Percentiles rank a stretch among this genome's conserved stretches.
These are phyloP conservation scores for Trimorus sp. DNA, from an alignment of 2,888 invertebrate species.

Conservation along the genomic window DNA sequence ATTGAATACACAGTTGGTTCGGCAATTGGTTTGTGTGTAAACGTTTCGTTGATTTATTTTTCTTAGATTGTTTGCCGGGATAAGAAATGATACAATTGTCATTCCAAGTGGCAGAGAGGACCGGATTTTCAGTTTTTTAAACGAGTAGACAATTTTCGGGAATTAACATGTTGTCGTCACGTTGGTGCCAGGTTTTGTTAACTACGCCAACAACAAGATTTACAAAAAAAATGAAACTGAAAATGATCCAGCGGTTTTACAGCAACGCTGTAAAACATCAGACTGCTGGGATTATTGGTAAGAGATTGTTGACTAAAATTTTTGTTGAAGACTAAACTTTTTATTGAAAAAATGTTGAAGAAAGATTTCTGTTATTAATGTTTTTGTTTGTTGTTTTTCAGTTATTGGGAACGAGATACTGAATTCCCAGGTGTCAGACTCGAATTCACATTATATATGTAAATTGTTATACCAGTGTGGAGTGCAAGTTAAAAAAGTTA, in stretches of 20 bases:
- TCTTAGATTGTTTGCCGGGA: too few species aligned
- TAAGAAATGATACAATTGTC: too few species aligned
- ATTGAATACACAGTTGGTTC: too few species aligned
- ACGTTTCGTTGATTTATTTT: too few species aligned
- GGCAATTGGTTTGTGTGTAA: too few species aligned
- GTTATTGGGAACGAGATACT: conserved; percentile 91
- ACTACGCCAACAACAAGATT: too few species aligned
- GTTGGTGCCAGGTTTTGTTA: too few species aligned
- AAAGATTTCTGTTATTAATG: neutral
- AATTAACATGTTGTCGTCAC: too few species aligned
- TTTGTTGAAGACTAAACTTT: too few species aligned
- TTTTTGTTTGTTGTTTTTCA: conserved; percentile 64
- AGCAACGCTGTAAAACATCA: conserved; percentile 51
- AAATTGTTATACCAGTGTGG: conserved; percentile 85
- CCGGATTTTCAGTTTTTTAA: too few species aligned
- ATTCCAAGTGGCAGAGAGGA: too few species aligned
- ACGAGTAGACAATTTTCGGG: too few species aligned
- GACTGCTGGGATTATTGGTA: conserved; percentile 77
- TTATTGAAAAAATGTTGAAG: neutral
- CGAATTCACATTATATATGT: conserved; percentile 86
- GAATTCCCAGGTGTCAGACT: conserved; percentile 87
- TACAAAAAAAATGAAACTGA: conserved; percentile 33
- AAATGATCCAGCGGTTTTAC: conserved; percentile 54
- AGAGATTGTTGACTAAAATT: neutral
- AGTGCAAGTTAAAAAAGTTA: conserved; percentile 84